Evolutionary conservation across 2,113 vertebrate genomes (phyloP).

Genomic region (Ariopsis seemanni): DNA sequence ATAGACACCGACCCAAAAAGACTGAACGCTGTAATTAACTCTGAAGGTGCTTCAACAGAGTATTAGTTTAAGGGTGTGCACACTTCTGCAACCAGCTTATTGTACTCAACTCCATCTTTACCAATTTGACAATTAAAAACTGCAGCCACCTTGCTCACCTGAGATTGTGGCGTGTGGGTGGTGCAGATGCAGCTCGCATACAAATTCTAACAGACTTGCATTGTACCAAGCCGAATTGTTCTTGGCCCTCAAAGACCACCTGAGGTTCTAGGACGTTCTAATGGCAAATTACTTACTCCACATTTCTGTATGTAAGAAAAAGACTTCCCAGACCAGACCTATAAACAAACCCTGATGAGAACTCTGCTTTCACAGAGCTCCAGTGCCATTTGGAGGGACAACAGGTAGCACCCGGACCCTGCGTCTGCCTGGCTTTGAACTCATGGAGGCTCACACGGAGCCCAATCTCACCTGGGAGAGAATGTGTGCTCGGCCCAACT

Average conservation of each 20-base stretch:
- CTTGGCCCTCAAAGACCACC: background rate
- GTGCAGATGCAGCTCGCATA: background rate
- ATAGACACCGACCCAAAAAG: too few relatives aligned
- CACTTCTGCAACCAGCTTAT: too few relatives aligned
- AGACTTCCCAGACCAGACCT: background rate
- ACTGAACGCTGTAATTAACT: too few relatives aligned
- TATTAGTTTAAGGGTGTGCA: too few relatives aligned
- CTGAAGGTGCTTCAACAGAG: too few relatives aligned
- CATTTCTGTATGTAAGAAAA: background rate
- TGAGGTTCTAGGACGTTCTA: background rate
- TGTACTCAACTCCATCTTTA: background rate
- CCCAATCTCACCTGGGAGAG: constrained; percentile 69
- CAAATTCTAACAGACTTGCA: background rate
- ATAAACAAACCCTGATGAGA: background rate
- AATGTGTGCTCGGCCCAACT: constrained; percentile 76
- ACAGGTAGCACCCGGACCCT: constrained; percentile 53
- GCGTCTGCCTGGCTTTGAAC: constrained; percentile 54
- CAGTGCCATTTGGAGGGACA: constrained; percentile 71
- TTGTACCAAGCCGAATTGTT: background rate
- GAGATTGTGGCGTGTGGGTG: background rate
- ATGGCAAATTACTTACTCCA: background rate
- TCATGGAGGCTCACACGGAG: constrained; percentile 59
- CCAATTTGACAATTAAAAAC: background rate
- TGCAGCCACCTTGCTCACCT: background rate
- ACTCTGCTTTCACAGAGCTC: constrained; percentile 67